Conservation (phyloP, 2,113 vertebrate genomes). For the Taxidea taxus region DNA sequence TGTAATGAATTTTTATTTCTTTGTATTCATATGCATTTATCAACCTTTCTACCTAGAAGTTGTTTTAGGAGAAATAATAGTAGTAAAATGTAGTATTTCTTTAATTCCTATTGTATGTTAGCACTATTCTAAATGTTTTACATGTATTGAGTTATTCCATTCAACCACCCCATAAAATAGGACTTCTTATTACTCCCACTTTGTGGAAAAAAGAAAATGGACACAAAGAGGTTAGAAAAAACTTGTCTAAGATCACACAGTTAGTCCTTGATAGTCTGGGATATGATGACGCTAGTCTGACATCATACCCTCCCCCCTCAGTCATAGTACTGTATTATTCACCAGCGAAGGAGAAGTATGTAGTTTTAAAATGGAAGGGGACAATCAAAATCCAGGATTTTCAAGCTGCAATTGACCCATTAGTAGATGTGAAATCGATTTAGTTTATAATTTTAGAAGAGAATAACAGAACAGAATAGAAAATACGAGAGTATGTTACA, state of each 20-base stretch:
- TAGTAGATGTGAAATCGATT: not conserved
- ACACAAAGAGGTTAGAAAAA: not conserved
- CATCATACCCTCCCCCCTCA: not conserved
- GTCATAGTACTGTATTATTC: not conserved
- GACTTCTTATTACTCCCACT: not conserved
- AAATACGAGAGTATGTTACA: not conserved
- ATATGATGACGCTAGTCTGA: not conserved
- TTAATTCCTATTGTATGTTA: not conserved
- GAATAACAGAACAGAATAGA: not conserved
- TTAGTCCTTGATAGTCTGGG: not conserved
- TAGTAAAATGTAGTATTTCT: not conserved
- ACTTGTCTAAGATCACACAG: not conserved
- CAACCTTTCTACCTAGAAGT: not conserved
- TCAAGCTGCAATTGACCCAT: not conserved
- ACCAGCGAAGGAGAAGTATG: not conserved
- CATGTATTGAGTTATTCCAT: not conserved
- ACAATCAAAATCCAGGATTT: not conserved
- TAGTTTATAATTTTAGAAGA: not conserved
- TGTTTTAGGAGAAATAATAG: not conserved
- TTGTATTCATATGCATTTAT: not conserved
- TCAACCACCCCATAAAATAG: not conserved
- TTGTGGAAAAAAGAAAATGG: not conserved
- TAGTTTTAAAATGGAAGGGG: not conserved
- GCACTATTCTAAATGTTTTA: not conserved
- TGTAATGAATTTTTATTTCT: not conserved